These are phyloP conservation scores for Schizothorax lantsangensis DNA, from an alignment of 2,797 vertebrate species.

Conservation along the genomic window DNA sequence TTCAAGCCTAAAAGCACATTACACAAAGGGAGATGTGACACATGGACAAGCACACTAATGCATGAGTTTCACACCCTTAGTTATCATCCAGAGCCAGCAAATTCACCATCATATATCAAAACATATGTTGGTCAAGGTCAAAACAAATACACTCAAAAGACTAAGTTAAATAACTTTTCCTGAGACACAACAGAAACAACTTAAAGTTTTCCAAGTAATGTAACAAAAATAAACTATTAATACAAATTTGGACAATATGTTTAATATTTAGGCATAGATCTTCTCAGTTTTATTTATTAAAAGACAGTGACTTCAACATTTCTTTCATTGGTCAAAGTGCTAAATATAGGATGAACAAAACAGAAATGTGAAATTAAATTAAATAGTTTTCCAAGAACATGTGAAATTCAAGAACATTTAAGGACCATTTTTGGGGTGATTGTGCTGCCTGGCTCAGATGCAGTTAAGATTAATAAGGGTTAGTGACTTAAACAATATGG, in stretches of 20 bases:
- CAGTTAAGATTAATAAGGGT: slow-evolving; percentile 5
- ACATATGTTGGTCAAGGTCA: background rate
- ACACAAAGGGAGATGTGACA: background rate
- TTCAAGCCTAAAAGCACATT: background rate
- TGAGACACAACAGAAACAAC: background rate
- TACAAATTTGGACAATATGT: no score
- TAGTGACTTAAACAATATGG: background rate
- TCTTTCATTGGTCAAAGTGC: slow-evolving; percentile 14
- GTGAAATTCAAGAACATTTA: background rate
- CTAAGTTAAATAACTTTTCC: background rate
- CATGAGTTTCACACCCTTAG: background rate
- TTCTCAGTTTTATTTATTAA: slow-evolving; percentile 40
- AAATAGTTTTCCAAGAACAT: background rate
- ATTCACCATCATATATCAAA: background rate
- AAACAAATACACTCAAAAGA: background rate
- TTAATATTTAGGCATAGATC: background rate
- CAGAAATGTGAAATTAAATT: background rate
- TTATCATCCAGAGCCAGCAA: background rate
- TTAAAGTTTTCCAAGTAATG: background rate
- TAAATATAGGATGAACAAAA: slow-evolving; percentile 21
- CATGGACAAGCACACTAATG: background rate
- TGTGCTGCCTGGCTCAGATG: slow-evolving; percentile 28
- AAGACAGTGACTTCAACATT: slow-evolving; percentile 5
- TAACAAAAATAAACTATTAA: background rate
- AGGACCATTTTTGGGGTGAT: background rate